These are phyloP conservation scores for Triplophysa bombifrons DNA, from an alignment of 2,797 vertebrate species.

Conservation along the genomic window DNA sequence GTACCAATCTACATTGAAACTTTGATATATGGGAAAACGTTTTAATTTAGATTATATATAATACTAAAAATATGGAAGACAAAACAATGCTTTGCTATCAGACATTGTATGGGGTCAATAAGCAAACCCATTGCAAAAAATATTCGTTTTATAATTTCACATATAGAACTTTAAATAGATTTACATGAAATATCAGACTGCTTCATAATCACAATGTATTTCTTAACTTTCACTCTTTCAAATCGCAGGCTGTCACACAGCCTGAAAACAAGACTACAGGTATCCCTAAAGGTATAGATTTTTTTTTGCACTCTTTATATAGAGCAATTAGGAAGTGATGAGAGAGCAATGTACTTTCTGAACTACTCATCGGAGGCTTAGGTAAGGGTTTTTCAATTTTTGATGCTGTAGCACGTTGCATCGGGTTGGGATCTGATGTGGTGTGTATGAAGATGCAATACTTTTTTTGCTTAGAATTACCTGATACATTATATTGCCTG, in stretches of 20 bases:
- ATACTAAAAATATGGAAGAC: background rate
- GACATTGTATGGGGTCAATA: too few relatives aligned
- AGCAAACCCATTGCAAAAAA: too few relatives aligned
- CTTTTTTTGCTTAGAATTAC: conserved; percentile 30
- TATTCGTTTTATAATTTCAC: background rate
- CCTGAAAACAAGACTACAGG: conserved; percentile 5
- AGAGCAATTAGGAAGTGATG: conserved; percentile 3
- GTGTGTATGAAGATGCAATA: conserved; percentile 1
- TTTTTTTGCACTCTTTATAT: conserved; percentile 17
- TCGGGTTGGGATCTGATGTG: background rate
- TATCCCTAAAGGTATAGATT: conserved; percentile 27
- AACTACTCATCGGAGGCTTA: conserved; percentile 24
- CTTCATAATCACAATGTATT: background rate
- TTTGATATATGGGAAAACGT: too few relatives aligned
- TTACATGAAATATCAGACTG: background rate
- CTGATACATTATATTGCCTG: conserved; percentile 38
- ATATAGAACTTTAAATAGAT: background rate
- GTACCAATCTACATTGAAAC: background rate
- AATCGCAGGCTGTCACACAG: background rate
- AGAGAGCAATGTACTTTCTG: conserved; percentile 18
- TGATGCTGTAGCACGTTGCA: background rate
- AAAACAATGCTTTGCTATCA: background rate
- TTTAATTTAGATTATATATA: too few relatives aligned
- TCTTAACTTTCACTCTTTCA: background rate
- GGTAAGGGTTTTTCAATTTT: conserved; percentile 11